A percentile compares a stretch with the other conserved stretches of the same genome.
These are phyloP conservation scores for Aldabrachelys gigantea DNA, from an alignment of 2,113 vertebrate species.

Conservation along the genomic window DNA sequence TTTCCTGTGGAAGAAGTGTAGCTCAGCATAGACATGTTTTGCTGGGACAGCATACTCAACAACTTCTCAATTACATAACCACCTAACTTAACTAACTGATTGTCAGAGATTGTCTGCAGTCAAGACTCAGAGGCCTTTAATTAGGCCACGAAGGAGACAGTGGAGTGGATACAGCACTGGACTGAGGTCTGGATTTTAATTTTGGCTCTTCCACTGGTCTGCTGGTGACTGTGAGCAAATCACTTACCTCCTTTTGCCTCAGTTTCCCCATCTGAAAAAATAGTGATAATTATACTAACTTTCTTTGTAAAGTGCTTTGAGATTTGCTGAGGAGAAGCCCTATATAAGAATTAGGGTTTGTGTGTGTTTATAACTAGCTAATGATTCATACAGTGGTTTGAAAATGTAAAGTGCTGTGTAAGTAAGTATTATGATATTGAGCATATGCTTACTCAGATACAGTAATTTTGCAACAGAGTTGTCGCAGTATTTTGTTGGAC, in stretches of 20 bases:
- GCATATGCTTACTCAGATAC: slow-evolving; percentile 6
- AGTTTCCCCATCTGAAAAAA: not conserved
- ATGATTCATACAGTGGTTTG: not conserved
- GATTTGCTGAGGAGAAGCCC: not conserved
- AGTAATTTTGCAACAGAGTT: slow-evolving; percentile 63
- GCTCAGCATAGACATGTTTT: not conserved
- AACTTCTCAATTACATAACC: not conserved
- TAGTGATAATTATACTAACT: not conserved
- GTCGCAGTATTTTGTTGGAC: slow-evolving; percentile 64
- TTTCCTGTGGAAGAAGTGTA: not conserved
- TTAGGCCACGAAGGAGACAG: not conserved
- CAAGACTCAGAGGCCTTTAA: not conserved
- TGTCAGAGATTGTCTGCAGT: not conserved
- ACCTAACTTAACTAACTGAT: slow-evolving; percentile 2
- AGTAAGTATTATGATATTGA: not conserved
- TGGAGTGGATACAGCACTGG: not conserved
- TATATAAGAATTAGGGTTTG: not conserved
- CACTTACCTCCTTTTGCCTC: not conserved
- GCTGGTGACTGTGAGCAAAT: not conserved
- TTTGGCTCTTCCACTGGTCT: not conserved
- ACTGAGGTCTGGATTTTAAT: not conserved
- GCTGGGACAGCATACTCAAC: not conserved
- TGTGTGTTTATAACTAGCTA: not conserved
- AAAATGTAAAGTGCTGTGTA: not conserved
- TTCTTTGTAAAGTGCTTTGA: not conserved